phyloP scores from a whole-genome alignment of 2,888 invertebrate genomes.

The Caenorhabditis becei region DNA sequence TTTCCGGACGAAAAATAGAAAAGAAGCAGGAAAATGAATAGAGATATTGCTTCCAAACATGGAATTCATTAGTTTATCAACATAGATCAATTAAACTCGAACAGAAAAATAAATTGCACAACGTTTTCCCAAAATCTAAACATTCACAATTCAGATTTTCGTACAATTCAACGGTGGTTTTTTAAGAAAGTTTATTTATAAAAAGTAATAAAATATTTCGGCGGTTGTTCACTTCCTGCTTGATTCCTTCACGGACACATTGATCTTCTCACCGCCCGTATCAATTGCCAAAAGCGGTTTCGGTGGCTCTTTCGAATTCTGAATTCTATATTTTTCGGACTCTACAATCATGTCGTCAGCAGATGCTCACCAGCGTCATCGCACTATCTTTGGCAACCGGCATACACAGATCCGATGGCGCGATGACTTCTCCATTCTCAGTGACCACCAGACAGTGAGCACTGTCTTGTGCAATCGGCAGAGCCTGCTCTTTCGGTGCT shows the following conservation, averaged over 20 bases:
- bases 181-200: no score
- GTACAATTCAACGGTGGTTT: no score
- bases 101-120: no score
- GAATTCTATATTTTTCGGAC: background rate
- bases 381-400: conserved; percentile 30
- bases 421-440: conserved; percentile 32
- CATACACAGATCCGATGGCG: background rate
- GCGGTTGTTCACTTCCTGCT: background rate
- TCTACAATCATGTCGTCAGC: background rate
- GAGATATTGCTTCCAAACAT: no score
- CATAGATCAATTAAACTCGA: no score
- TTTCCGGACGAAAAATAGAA: background rate
- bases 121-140: no score
- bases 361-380: background rate
- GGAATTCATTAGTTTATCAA: no score
- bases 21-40: background rate
- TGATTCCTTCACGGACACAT: no score
- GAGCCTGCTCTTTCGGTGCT: conserved; percentile 8
- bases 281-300: conserved; percentile 1
- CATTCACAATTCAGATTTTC: no score
- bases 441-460: conserved; percentile 1
- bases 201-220: no score
- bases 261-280: background rate
- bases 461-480: conserved; percentile 24
- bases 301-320: conserved; percentile 16